These are phyloP conservation scores for Muscicapa striata DNA, from an alignment of 2,797 vertebrate species.

Conservation along the genomic window DNA sequence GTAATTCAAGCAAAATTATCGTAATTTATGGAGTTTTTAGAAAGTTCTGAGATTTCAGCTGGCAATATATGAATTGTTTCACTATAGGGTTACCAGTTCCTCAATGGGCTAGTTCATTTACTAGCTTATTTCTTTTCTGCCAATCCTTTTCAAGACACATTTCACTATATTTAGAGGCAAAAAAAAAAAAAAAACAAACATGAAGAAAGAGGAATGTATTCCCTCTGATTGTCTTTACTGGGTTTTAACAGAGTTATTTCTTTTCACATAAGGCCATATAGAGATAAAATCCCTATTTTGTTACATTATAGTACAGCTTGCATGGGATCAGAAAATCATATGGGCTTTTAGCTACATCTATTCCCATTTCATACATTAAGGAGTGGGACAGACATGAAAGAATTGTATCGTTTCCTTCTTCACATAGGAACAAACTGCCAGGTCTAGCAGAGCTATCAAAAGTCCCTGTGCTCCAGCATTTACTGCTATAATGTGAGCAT, in stretches of 20 bases:
- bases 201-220: background rate
- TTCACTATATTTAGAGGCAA: background rate
- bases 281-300: constrained; percentile 3
- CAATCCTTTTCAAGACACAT: background rate
- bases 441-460: background rate
- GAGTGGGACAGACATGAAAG: background rate
- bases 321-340: background rate
- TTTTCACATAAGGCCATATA: background rate
- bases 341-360: background rate
- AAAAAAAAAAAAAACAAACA: background rate
- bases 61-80: background rate
- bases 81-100: background rate
- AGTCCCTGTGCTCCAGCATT: background rate
- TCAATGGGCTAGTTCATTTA: background rate
- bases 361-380: background rate
- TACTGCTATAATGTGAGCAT: background rate
- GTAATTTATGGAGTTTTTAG: background rate
- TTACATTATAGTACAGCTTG: background rate
- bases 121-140: background rate
- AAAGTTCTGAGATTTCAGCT: background rate
- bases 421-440: background rate
- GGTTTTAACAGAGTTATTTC: background rate
- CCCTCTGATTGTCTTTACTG: background rate
- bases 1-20: background rate
- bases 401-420: background rate